phyloP scores from a whole-genome alignment of 2,888 invertebrate genomes.

The Apocheima hispidaria region DNA sequence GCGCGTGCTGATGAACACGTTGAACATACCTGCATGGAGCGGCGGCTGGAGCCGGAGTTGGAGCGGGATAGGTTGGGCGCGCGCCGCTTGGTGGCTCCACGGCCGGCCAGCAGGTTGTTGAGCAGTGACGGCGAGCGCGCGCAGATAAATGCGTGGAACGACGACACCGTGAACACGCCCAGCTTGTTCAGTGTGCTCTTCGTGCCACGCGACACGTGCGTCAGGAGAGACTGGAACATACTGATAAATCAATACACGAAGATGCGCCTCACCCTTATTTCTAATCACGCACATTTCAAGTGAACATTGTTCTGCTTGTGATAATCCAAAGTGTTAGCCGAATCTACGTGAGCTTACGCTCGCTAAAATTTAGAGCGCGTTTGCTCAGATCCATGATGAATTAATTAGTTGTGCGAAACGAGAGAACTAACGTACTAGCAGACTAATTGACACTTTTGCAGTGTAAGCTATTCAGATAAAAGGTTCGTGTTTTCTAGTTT shows the following conservation, averaged over 20 bases:
- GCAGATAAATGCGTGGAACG: slow-evolving; percentile 99
- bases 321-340: not conserved
- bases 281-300: not conserved
- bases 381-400: too few relatives aligned
- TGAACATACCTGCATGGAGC: slow-evolving; percentile 91
- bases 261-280: not conserved
- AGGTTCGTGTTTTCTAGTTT: too few relatives aligned
- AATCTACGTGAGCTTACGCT: not conserved
- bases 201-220: slow-evolving; percentile 97
- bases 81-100: slow-evolving; percentile 95
- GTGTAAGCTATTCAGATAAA: too few relatives aligned
- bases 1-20: slow-evolving; percentile 92
- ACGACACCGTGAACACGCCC: slow-evolving; percentile 98
- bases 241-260: not conserved
- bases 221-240: slow-evolving; percentile 93
- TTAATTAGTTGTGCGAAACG: too few relatives aligned
- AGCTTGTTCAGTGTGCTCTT: slow-evolving; percentile 97
- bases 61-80: slow-evolving; percentile 96
- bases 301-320: not conserved
- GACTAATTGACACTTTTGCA: too few relatives aligned
- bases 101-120: slow-evolving; percentile 95
- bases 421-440: too few relatives aligned
- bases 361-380: too few relatives aligned
- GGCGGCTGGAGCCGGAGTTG: slow-evolving; percentile 94
- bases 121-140: slow-evolving; percentile 97